These are phyloP conservation scores for Tetraodon nigroviridis DNA, from an alignment of 2,113 vertebrate species.

Conservation along the genomic window DNA sequence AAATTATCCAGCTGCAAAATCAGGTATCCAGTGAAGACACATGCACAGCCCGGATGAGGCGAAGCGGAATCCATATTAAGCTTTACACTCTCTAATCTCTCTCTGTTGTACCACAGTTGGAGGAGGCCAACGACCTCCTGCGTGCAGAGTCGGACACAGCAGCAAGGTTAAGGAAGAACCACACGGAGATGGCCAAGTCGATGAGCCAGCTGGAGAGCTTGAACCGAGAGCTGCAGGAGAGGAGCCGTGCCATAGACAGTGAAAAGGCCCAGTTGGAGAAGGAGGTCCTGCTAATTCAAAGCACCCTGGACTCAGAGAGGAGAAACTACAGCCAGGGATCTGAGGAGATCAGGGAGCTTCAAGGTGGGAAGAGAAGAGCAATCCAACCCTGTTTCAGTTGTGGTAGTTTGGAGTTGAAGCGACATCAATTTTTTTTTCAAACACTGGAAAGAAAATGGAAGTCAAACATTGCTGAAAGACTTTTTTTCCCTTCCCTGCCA, in stretches of 20 bases:
- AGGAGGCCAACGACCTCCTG: slow-evolving; percentile 92
- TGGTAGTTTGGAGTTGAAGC: slow-evolving; percentile 5
- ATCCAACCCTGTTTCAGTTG: background rate
- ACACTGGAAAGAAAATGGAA: background rate
- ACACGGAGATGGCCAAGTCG: slow-evolving; percentile 89
- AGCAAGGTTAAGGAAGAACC: slow-evolving; percentile 88
- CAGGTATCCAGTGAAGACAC: slow-evolving; percentile 74
- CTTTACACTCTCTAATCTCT: background rate
- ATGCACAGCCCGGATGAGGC: background rate
- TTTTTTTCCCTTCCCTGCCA: slow-evolving; percentile 9
- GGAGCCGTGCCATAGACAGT: slow-evolving; percentile 76
- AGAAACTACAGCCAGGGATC: slow-evolving; percentile 91
- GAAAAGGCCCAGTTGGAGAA: slow-evolving; percentile 84
- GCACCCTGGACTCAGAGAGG: slow-evolving; percentile 87
- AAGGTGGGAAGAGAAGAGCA: slow-evolving; percentile 74
- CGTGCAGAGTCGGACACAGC: slow-evolving; percentile 94
- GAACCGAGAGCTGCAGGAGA: slow-evolving; percentile 93
- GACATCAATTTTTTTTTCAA: slow-evolving; percentile 8
- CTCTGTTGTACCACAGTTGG: slow-evolving; percentile 74
- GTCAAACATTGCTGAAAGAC: background rate
- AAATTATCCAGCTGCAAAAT: slow-evolving; percentile 90
- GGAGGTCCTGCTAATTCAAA: slow-evolving; percentile 89
- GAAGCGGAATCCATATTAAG: background rate
- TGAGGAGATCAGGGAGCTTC: slow-evolving; percentile 93
- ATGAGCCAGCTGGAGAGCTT: slow-evolving; percentile 86